Evolutionary conservation across 2,888 invertebrate genomes (phyloP).

Genomic region (Euplexia lucipara): DNA sequence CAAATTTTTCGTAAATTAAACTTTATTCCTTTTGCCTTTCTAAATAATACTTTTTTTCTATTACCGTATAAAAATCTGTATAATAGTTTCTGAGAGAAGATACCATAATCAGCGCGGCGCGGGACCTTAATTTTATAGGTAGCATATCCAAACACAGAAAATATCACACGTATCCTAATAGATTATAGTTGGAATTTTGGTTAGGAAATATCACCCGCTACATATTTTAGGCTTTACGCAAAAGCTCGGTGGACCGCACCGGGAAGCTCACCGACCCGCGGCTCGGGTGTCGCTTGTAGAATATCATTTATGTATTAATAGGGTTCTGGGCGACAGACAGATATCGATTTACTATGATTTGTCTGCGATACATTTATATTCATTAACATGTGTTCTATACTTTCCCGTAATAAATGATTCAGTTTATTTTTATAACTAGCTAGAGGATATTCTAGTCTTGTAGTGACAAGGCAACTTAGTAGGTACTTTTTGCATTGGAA

Average conservation of each 20-base stretch:
- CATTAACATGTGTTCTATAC: neutral
- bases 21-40: no score
- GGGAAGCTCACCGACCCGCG: slow-evolving; percentile 42
- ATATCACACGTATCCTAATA: slow-evolving; percentile 10
- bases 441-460: slow-evolving; percentile 1
- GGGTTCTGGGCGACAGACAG: slow-evolving; percentile 12
- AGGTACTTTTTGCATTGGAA: neutral
- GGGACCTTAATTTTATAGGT: no score
- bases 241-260: slow-evolving; percentile 20
- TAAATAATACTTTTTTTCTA: no score
- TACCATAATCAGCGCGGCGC: no score
- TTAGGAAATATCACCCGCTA: slow-evolving; percentile 10
- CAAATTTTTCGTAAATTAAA: no score
- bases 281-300: slow-evolving; percentile 21
- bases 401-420: slow-evolving; percentile 3
- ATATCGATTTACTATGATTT: slow-evolving; percentile 33
- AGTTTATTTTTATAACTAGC: slow-evolving; percentile 8
- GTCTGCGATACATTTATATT: slow-evolving; percentile 23
- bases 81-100: no score
- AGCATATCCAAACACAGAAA: neutral
- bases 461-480: neutral
- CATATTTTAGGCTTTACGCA: slow-evolving; percentile 17
- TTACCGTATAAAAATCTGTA: no score
- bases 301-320: slow-evolving; percentile 17
- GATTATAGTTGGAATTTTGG: slow-evolving; percentile 23